Base-by-base conservation (phyloP, 2,797 vertebrate species). In the Enteromius mattozi region DNA sequence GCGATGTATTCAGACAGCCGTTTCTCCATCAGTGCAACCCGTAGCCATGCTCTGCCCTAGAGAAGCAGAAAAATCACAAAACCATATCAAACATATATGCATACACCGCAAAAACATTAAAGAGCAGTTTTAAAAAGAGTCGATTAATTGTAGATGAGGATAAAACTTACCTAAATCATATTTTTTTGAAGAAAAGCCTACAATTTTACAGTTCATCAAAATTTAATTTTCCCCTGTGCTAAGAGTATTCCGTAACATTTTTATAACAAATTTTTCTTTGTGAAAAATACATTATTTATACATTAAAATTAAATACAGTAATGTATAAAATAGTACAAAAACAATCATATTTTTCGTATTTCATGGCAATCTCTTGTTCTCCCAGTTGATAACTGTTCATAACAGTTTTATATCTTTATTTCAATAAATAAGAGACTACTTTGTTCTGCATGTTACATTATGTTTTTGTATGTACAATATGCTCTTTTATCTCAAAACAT, bases 11-110 rank as follows among this genome's bases (percentile, higher is more conserved):
- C 96, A 0, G 96, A 96, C 90, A 97, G 95, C 76, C 96, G 93
- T 89, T 97, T 97, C 90, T 97, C 96, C 96, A 97, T 97, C 89
- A 97, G 92, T 0, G 96, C 96, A 82, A 97, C 95, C 0, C 96
- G 94, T 88, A 97, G 93, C 96, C 96, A 97, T 21, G 96, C 96
- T 76, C 96, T 95, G 83, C 96, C 96, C 96, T 97, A 89, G 78
- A 78, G 17, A 80, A 2, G 68, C 14, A 49, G 9, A 85, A 10
- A 19, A 59, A 61, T 51, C n/a, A 40, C 35, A 72, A 51, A 49
- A 76, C 33, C 74, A 37, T 37, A 76, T 37, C 19, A 76, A 77
- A 59, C 33, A 77, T 37, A 30, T 21, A 14, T 8, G 6, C 27
- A 65, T 35, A 54, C 13, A 21, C 47, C 33, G 24, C 27, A 51